Base-by-base conservation (phyloP, 2,797 vertebrate species). In the Cirrhinus molitorella region DNA sequence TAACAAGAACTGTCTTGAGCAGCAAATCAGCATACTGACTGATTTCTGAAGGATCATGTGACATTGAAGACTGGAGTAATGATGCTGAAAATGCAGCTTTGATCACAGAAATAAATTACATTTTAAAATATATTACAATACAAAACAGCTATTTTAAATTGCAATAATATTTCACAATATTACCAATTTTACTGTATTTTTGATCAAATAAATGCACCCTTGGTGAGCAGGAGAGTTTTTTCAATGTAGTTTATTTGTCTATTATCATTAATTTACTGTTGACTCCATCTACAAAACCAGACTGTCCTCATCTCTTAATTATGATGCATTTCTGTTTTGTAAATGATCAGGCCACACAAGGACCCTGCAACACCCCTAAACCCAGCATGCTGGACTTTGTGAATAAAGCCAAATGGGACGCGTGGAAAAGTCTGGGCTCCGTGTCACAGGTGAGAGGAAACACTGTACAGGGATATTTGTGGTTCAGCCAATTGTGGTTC, bases 401-500 rank as follows among this genome's bases (percentile, higher is more conserved):
- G 79, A 97, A 96, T 91, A 98, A 97, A 88, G 96, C 93, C n/a
- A 99, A 99, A 67, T 99, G 98, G 98, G 97, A 98, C 7, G 94
- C 97, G 0, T 99, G 98, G 98, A 96, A 92, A 55, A 95, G 96
- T 79, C 94, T 99, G 85, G 96, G 96, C 40, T 53, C 77, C 2
- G 59, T 79, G 40, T 67, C 77, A 19, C 61, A 67, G 61, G 77
- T 79, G 49, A 75, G 37, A 47, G n/a, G 8, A 71, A n/a, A 23
- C 40, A 1, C 17, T 34, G 4, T 23, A 16, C 28, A 4, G 28
- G 28, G 4, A 19, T 17, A 19, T 65, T n/a, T n/a, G n/a, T n/a
- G n/a, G n/a, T n/a, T n/a, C n/a, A n/a, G n/a, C n/a, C n/a, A n/a
- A n/a, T n/a, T n/a, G n/a, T n/a, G 25, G 47, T n/a, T 73, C 12